phyloP scores from a whole-genome alignment of 2,113 vertebrate species.

The Meleagris gallopavo region DNA sequence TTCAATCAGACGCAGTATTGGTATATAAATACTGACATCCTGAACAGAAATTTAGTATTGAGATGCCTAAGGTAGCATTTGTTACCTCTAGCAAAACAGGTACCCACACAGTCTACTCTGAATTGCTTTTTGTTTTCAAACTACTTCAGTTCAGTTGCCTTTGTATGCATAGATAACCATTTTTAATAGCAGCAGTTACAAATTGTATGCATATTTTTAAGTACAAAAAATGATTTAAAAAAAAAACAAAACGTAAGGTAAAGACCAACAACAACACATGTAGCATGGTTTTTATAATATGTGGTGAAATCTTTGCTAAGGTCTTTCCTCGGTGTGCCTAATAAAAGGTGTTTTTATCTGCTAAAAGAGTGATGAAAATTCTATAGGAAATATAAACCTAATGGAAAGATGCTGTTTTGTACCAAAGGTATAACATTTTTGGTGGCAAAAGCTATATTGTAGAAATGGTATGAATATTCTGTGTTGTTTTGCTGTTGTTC shows the following conservation, averaged over 20 bases:
- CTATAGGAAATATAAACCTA: background rate
- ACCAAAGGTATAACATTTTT: background rate
- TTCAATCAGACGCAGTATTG: background rate
- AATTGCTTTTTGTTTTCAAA: background rate
- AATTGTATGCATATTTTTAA: background rate
- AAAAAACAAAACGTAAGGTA: background rate
- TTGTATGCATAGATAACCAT: background rate
- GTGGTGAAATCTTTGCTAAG: background rate
- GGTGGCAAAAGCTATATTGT: background rate
- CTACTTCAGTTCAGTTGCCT: background rate
- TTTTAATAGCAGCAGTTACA: background rate
- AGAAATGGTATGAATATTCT: background rate
- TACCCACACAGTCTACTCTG: rapidly evolving
- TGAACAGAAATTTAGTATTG: background rate
- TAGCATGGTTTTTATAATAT: background rate
- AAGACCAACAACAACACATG: background rate
- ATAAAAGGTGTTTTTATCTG: background rate
- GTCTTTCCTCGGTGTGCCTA: background rate
- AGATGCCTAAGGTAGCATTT: background rate
- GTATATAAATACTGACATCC: background rate
- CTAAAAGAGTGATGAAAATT: background rate
- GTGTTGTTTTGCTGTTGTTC: background rate
- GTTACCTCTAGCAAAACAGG: background rate
- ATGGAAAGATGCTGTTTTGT: background rate
- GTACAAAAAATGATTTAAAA: background rate